Evolutionary conservation across 2,888 invertebrate genomes (phyloP).

Genomic region (Cerastis rubricosa): DNA sequence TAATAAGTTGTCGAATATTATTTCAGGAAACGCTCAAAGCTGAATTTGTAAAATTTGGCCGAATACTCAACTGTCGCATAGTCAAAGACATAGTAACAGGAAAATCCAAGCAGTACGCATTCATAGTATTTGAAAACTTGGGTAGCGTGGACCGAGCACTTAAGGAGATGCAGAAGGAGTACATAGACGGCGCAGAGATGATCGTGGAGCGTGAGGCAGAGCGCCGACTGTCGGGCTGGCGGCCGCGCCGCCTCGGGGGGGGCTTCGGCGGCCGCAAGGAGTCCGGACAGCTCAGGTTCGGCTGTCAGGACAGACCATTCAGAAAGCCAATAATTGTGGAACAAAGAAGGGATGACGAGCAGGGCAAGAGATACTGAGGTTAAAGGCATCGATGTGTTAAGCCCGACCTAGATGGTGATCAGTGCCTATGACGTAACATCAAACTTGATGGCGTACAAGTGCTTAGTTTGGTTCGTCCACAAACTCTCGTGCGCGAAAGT

Average conservation of each 20-base stretch:
- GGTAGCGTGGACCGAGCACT: conserved; percentile 92
- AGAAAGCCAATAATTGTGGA: conserved; percentile 89
- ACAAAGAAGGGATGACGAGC: conserved; percentile 48
- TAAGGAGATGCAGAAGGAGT: conserved; percentile 90
- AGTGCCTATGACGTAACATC: not conserved
- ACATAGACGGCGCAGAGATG: conserved; percentile 93
- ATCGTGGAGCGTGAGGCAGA: conserved; percentile 94
- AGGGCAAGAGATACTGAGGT: conserved; percentile 23
- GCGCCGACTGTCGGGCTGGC: conserved; percentile 94
- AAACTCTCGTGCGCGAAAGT: not conserved
- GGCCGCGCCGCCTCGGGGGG: conserved; percentile 96
- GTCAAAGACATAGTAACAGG: conserved; percentile 96
- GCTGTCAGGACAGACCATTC: conserved; percentile 95
- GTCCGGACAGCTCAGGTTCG: conserved; percentile 97
- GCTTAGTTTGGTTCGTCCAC: not conserved
- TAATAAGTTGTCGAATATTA: not conserved
- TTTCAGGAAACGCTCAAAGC: conserved; percentile 89
- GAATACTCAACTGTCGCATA: conserved; percentile 91
- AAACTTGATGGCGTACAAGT: not conserved
- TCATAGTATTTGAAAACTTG: conserved; percentile 94
- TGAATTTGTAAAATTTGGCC: conserved; percentile 92
- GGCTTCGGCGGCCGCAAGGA: conserved; percentile 97
- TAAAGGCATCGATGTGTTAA: not conserved
- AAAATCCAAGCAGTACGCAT: conserved; percentile 95
- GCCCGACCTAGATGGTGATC: not conserved